These are phyloP conservation scores for Theristicus caerulescens DNA, from an alignment of 2,113 vertebrate genomes.

Conservation along the genomic window DNA sequence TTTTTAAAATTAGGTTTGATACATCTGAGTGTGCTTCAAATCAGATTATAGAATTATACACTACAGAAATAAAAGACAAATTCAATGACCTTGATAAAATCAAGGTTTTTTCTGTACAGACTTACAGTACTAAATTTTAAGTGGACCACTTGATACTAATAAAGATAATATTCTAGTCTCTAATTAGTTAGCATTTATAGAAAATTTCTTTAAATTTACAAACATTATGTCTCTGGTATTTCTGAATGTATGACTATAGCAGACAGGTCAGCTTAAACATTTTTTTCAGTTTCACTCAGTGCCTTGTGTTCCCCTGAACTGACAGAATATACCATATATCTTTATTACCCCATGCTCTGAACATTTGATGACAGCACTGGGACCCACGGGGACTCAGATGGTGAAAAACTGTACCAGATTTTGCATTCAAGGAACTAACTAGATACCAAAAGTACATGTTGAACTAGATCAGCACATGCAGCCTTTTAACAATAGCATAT, in stretches of 20 bases:
- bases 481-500: neutral
- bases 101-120: neutral
- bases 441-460: neutral
- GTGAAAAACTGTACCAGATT: neutral
- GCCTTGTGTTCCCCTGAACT: neutral
- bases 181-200: neutral
- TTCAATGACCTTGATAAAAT: neutral
- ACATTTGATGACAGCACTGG: neutral
- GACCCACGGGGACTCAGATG: neutral
- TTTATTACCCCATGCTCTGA: neutral
- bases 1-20: slow-evolving; percentile 13
- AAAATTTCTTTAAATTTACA: neutral
- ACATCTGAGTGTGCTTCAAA: neutral
- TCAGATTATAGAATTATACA: neutral
- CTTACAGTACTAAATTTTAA: neutral
- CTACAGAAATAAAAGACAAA: slow-evolving; percentile 8
- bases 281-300: neutral
- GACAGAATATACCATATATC: neutral
- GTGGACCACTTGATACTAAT: neutral
- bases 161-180: neutral
- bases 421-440: slow-evolving; percentile 5
- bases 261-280: neutral
- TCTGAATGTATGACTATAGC: neutral
- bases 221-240: neutral
- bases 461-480: neutral